Evolutionary conservation across 2,888 invertebrate genomes (phyloP).

Genomic region (Steromphala cineraria): DNA sequence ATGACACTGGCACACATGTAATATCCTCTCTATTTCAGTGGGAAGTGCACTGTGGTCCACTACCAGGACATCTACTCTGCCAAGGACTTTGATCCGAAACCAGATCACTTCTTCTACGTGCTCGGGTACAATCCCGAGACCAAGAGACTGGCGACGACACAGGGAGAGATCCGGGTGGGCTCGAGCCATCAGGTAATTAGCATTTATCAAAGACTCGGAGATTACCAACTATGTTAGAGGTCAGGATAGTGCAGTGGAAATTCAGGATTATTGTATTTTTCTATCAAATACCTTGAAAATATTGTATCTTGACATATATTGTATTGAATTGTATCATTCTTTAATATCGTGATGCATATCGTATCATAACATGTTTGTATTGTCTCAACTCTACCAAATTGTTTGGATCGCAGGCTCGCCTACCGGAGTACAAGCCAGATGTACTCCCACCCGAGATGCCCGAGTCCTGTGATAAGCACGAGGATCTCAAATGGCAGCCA

Average conservation of each 20-base stretch:
- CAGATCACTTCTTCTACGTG: conserved; percentile 79
- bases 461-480: conserved; percentile 80
- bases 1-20: no score
- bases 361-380: neutral
- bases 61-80: conserved; percentile 77
- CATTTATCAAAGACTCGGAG: no score
- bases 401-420: conserved; percentile 78
- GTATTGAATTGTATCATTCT: no score
- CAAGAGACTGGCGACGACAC: conserved; percentile 78
- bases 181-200: conserved; percentile 78
- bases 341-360: no score
- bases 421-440: conserved; percentile 79
- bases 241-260: no score
- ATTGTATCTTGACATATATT: no score
- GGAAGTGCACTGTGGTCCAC: conserved; percentile 78
- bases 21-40: conserved; percentile 77
- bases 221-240: no score
- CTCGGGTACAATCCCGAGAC: conserved; percentile 79
- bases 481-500: conserved; percentile 96
- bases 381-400: neutral
- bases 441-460: conserved; percentile 74
- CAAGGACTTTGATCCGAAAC: conserved; percentile 75
- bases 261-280: no score
- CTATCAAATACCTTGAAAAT: no score
- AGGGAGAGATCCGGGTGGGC: conserved; percentile 80